Conservation (phyloP, 2,888 invertebrate genomes). For the Drosophila ezoana region DNA sequence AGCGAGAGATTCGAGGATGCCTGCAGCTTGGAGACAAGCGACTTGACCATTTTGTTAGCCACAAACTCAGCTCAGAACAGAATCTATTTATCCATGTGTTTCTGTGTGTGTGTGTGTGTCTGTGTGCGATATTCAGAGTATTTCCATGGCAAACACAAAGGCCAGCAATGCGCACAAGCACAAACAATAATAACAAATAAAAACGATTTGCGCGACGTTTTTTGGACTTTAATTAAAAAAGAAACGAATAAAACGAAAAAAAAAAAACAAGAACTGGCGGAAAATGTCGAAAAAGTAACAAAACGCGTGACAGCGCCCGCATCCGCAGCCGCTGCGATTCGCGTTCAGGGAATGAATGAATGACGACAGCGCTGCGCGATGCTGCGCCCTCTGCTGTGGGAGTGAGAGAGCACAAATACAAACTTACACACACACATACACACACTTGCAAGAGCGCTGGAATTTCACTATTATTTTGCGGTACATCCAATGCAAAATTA, state of each 20-base stretch:
- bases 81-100: conserved; percentile 10
- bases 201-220: conserved; percentile 55
- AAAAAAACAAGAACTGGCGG: conserved; percentile 21
- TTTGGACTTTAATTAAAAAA: conserved; percentile 62
- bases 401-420: conserved; percentile 34
- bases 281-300: conserved; percentile 20
- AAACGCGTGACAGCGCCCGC: conserved; percentile 19
- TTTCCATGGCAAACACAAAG: conserved; percentile 47
- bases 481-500: conserved; percentile 42
- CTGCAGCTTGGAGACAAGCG: conserved; percentile 83
- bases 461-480: conserved; percentile 71
- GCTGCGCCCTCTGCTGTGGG: conserved; percentile 53
- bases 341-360: conserved; percentile 67
- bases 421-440: conserved; percentile 24
- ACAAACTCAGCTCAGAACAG: conserved; percentile 37
- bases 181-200: conserved; percentile 56
- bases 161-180: conserved; percentile 41
- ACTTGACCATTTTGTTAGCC: conserved; percentile 80
- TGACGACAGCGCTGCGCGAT: conserved; percentile 44
- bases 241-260: conserved; percentile 25
- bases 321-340: conserved; percentile 47
- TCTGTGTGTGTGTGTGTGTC: conserved; percentile 13
- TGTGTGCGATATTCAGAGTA: conserved; percentile 48
- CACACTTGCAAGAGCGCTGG: conserved; percentile 39
- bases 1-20: conserved; percentile 82